Conservation (phyloP, 2,797 vertebrate species). For the Platyrinchus mystaceus region DNA sequence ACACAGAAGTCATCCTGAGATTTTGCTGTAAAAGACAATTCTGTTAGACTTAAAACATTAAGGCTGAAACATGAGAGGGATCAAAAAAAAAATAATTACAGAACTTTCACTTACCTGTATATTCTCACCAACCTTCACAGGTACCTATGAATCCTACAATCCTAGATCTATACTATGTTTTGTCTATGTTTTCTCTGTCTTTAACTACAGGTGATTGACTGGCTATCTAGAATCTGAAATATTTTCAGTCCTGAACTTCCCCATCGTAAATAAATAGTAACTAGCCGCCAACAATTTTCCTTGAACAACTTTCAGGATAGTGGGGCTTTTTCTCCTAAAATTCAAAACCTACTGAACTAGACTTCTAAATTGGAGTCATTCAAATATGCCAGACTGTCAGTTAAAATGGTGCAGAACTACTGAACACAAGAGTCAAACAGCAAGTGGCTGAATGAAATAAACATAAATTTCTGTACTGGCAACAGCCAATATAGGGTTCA, state of each 20-base stretch:
- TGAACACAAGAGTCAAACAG: background rate
- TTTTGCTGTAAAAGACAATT: background rate
- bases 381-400: background rate
- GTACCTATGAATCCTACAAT: background rate
- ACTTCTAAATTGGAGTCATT: background rate
- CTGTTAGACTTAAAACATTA: background rate
- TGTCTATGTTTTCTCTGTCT: background rate
- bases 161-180: accelerated
- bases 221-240: background rate
- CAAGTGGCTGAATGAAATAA: background rate
- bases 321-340: background rate
- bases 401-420: background rate
- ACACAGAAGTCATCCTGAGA: background rate
- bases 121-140: background rate
- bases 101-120: background rate
- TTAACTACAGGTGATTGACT: background rate
- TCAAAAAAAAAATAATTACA: background rate
- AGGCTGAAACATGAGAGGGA: background rate
- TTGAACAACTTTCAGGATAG: background rate
- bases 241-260: background rate
- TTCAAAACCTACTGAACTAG: background rate
- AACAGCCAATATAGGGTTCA: background rate
- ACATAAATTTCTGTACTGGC: background rate
- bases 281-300: background rate
- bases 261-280: background rate